These are phyloP conservation scores for Zophobas atratus DNA, from an alignment of 1,140 invertebrate genomes.

Conservation along the genomic window DNA sequence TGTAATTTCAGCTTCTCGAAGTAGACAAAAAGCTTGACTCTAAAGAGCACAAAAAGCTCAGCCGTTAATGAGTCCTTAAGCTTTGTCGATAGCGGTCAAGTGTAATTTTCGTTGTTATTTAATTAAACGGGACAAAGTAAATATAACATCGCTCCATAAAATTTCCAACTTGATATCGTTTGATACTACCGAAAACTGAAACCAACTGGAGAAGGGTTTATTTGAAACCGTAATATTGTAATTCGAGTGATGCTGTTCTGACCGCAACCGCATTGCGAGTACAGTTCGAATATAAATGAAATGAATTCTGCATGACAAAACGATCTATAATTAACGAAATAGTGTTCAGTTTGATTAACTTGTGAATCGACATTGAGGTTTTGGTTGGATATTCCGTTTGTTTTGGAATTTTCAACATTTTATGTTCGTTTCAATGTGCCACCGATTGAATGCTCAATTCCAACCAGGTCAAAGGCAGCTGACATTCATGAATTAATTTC, in stretches of 20 bases:
- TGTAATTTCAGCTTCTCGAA: constrained; percentile 25
- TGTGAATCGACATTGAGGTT: background rate
- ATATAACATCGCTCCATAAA: background rate
- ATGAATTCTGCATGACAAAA: constrained; percentile 28
- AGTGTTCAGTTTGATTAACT: constrained; percentile 11
- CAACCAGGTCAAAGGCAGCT: too few species aligned
- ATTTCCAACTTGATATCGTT: constrained; percentile 24
- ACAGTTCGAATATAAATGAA: background rate
- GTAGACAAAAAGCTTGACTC: constrained; percentile 29
- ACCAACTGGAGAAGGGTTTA: constrained; percentile 20
- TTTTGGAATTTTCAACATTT: too few species aligned
- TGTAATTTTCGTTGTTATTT: constrained; percentile 11
- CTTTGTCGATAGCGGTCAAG: constrained; percentile 7
- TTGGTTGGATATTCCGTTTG: background rate
- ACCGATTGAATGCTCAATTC: too few species aligned
- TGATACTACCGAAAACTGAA: constrained; percentile 17
- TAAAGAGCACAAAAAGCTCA: constrained; percentile 9
- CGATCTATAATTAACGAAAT: constrained; percentile 23
- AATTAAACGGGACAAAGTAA: constrained; percentile 17
- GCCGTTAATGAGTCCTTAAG: constrained; percentile 6
- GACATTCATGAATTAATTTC: too few species aligned
- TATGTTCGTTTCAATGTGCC: too few species aligned
- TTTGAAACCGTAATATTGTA: constrained; percentile 14
- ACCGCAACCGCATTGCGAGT: constrained; percentile 3
- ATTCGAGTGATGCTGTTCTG: background rate